Percentiles rank a stretch among this genome's conserved stretches.
Evolutionary conservation across 2,113 vertebrate species (phyloP).

Genomic region (Phrynosoma platyrhinos): DNA sequence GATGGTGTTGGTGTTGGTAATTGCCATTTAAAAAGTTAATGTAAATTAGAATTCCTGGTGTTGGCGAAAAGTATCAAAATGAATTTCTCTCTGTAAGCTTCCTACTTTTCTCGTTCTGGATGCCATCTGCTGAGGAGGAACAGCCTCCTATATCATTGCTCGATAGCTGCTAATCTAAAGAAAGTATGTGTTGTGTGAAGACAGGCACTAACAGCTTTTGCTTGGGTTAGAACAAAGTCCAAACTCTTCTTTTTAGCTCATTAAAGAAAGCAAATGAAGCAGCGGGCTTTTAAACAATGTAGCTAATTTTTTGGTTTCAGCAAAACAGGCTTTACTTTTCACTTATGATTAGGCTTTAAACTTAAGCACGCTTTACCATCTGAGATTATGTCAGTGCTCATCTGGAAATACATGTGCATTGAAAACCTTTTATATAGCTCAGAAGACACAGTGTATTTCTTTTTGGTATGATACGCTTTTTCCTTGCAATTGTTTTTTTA

Average conservation of each 20-base stretch:
- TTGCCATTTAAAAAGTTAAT: background rate
- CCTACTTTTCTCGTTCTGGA: too few relatives aligned
- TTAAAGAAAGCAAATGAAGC: background rate
- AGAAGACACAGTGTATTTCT: background rate
- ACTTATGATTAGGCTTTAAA: constrained; percentile 10
- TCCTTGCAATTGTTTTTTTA: background rate
- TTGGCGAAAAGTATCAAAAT: background rate
- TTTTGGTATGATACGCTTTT: background rate
- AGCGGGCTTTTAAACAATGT: background rate
- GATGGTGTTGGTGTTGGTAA: too few relatives aligned
- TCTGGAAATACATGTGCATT: background rate
- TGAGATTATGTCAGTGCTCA: background rate
- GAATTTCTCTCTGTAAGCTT: background rate
- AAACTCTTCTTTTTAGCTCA: background rate
- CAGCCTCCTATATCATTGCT: background rate
- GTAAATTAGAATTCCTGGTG: background rate
- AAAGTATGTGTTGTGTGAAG: background rate
- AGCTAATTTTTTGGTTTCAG: background rate
- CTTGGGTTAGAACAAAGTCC: background rate
- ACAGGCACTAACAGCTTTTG: background rate
- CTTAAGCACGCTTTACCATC: background rate
- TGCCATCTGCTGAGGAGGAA: background rate
- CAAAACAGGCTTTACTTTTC: background rate
- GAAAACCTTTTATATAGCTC: too few relatives aligned
- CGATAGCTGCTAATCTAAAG: background rate